Conservation (phyloP, 2,888 invertebrate genomes). For the Tetranychus piercei region DNA sequence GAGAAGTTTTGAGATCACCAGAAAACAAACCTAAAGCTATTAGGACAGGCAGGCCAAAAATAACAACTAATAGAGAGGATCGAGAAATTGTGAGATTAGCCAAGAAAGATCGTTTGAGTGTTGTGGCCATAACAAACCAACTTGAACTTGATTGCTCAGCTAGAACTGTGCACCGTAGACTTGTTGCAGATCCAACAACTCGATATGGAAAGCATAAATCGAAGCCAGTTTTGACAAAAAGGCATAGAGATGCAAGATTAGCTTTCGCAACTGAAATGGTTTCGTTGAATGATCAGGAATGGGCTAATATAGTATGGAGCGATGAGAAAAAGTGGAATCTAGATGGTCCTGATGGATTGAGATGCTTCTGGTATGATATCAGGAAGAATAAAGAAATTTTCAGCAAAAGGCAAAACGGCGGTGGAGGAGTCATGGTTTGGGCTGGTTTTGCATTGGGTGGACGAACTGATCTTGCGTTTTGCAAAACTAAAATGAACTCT, state of each 20-base stretch:
- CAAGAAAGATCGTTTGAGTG: background rate
- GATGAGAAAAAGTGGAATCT: constrained; percentile 6
- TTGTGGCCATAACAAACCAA: background rate
- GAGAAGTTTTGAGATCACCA: background rate
- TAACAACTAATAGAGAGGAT: background rate
- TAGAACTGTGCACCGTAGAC: too few species aligned
- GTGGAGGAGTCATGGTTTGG: constrained; percentile 2
- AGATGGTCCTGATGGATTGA: constrained; percentile 3
- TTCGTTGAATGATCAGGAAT: too few species aligned
- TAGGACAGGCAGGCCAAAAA: background rate
- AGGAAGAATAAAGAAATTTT: background rate
- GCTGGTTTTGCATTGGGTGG: constrained; percentile 4
- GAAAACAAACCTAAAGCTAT: background rate
- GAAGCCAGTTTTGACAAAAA: too few species aligned
- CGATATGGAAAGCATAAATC: too few species aligned
- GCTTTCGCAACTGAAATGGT: too few species aligned
- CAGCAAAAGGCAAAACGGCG: background rate
- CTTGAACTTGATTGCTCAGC: too few species aligned
- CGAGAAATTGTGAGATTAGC: background rate
- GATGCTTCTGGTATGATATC: background rate
- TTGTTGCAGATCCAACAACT: too few species aligned
- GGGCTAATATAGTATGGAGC: too few species aligned
- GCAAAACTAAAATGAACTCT: background rate
- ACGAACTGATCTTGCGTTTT: background rate
- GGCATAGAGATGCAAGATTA: too few species aligned